Base-by-base conservation (phyloP, 2,888 invertebrate genomes). In the Drosophila bunnanda region DNA sequence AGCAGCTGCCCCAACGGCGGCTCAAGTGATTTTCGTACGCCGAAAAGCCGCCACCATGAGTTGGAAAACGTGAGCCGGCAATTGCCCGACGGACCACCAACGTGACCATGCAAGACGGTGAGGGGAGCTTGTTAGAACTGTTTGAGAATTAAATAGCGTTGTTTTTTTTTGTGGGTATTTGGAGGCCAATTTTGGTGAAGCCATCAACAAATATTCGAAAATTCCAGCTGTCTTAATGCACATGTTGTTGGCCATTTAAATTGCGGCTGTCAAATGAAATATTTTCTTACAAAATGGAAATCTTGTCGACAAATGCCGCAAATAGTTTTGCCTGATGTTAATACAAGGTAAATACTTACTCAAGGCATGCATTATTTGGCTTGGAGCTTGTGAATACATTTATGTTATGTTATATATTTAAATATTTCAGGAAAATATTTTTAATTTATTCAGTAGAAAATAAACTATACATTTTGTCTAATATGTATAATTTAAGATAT, bases 51-150 rank as follows among this genome's bases (percentile, higher is more conserved):
- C 54, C 66, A 46, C 43, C 74, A 59, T 73, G 76, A 69, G 76
- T 70, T 70, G 78, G 32, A 75, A 75, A 75, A 79, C 85, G 88
- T 85, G 88, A 88, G 80, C 75, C 69, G 72, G 59, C 78, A 78
- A 83, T 82, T 82, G 41, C 30, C 73, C 54, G 61, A 20, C 46
- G 64, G 81, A 83, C 87, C 81, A 83, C 82, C 84, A 77, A 80
- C 83, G 72, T 79, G 72, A 73, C 67, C 72, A 61, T 60, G 74
- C 72, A 15, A 32, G 22, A 20, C 22, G n/a, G 38, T 28, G 28
- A 43, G 66, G 55, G 71, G 55, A 80, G 76, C 76, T 78, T 70
- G 84, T 82, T 82, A 80, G 62, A 77, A 75, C 62, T 61, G 64
- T 77, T 79, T 46, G 77, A 60, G 50, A 64, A 55, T 60, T 25